Conservation (phyloP, 64 coral and sea anemone species). For the Hydrozoanthus tunicans region DNA sequence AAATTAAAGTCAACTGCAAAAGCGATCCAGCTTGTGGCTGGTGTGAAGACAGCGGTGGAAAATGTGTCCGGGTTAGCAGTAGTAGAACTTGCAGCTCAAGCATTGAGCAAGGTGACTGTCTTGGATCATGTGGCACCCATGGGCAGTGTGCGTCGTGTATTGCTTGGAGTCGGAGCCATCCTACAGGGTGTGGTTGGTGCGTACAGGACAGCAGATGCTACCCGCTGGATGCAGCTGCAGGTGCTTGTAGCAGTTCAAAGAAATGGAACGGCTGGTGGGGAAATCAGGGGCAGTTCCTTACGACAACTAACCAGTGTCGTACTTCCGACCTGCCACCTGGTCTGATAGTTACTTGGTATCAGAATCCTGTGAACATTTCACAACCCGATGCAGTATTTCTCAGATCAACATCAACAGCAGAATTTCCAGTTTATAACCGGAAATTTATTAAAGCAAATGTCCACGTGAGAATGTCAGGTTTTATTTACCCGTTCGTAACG, state of each 20-base stretch:
- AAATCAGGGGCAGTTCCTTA: conserved; percentile 59
- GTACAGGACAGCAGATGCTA: conserved; percentile 96
- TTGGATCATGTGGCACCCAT: conserved; percentile 58
- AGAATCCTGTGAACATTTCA: conserved; percentile 6
- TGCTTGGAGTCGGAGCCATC: conserved; percentile 47
- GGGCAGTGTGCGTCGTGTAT: conserved; percentile 75
- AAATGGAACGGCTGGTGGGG: conserved; percentile 89
- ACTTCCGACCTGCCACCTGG: conserved; percentile 78
- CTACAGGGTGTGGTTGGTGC: conserved; percentile 86
- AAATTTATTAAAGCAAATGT: background rate
- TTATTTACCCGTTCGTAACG: conserved; percentile 72
- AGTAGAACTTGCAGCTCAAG: conserved; percentile 24
- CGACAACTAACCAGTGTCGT: conserved; percentile 65
- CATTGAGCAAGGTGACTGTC: conserved; percentile 27
- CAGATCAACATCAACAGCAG: conserved; percentile 6
- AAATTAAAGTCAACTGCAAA: conserved; percentile 37
- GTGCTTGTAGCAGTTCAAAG: conserved; percentile 59
- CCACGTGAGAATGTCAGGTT: conserved; percentile 52
- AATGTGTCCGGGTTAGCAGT: conserved; percentile 40
- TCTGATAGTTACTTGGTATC: conserved; percentile 54
- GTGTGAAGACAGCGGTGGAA: conserved; percentile 17
- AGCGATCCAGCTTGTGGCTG: conserved; percentile 84
- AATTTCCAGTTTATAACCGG: background rate
- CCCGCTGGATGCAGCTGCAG: conserved; percentile 40
- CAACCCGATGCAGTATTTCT: conserved; percentile 69